Evolutionary conservation across 1,140 invertebrate species (phyloP).

Genomic region (Scylla paramamosain): DNA sequence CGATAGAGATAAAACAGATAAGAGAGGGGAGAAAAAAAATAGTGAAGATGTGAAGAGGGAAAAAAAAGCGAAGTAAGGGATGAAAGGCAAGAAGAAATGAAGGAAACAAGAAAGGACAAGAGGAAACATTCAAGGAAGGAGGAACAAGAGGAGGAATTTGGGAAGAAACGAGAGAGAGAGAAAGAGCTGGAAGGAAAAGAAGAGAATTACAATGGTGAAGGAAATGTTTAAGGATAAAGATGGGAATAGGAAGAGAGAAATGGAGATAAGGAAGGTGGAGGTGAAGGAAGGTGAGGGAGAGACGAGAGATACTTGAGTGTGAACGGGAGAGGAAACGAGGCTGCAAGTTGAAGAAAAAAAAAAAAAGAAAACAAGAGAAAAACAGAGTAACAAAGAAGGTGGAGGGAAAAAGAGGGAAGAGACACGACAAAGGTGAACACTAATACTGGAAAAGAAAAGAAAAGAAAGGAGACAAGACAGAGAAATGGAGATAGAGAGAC

Average conservation of each 20-base stretch:
- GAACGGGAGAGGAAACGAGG: not conserved
- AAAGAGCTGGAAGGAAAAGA: not conserved
- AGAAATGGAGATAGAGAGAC: not conserved
- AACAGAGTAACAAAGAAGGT: not conserved
- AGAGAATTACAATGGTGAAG: not conserved
- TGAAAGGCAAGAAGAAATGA: too few relatives aligned
- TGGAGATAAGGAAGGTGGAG: not conserved
- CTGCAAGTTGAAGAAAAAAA: not conserved
- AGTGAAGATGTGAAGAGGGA: not conserved
- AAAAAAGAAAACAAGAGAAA: not conserved
- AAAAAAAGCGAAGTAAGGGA: not conserved
- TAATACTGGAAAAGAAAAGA: not conserved
- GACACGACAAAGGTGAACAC: not conserved
- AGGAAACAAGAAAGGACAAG: not conserved
- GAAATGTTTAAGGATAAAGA: not conserved
- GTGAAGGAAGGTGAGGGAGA: not conserved
- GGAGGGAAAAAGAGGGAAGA: not conserved
- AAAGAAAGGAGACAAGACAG: not conserved
- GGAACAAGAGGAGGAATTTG: not conserved
- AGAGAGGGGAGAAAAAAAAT: not conserved
- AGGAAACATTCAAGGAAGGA: not conserved
- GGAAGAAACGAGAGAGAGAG: not conserved
- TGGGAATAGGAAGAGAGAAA: not conserved
- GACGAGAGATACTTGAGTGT: too few relatives aligned
- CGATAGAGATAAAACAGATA: not conserved